Base-by-base conservation (phyloP, 2,113 vertebrate species). In the Brachyistius frenatus region DNA sequence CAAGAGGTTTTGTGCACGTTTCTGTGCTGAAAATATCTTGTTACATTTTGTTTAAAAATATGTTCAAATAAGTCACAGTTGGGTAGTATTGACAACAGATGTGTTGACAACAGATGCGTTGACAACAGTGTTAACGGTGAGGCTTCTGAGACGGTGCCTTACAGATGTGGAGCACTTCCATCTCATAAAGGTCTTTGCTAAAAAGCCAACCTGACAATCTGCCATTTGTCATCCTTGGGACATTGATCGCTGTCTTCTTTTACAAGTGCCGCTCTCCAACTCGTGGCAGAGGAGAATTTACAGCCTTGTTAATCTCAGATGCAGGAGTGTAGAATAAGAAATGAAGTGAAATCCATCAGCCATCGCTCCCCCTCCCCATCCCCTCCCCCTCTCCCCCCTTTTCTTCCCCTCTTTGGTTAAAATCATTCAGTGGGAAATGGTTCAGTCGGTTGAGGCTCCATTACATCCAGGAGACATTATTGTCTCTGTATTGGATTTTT, bases 381-480 rank as follows among this genome's bases (percentile, higher is more conserved):
- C 23, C 23, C 23, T 23, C 23, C 23, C 23, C 23, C 23, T 1
- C 33, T 41, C 66, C 23, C 16, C 49, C 36, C 66, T 62, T 16
- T 80, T 73, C 46, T 75, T 33, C 0, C 32, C 44, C 33, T 11
- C 33, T 15, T 80, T 64, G 52, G 30, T 53, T 65, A 37, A 86
- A 81, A 80, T 44, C 39, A 14, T 58, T 80, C 69, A 69, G 73
- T 47, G 53, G 78, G 58, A 54, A 49, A 47, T 61, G 76, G 68
- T 46, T 83, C 71, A 54, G 70, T 80, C 64, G 53, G 84, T 83
- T 84, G 71, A 71, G 70, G 74, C 79, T 78, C 83, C 64, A 88
- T 91, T 90, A 89, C 84, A 83, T 82, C 66, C 79, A 69, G 68
- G 73, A 82, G 85, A 89, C 79, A 66, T 85, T 62, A 70, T 53